These are phyloP conservation scores for Planiliza haematocheilus DNA, from an alignment of 2,113 vertebrate species.

Conservation along the genomic window DNA sequence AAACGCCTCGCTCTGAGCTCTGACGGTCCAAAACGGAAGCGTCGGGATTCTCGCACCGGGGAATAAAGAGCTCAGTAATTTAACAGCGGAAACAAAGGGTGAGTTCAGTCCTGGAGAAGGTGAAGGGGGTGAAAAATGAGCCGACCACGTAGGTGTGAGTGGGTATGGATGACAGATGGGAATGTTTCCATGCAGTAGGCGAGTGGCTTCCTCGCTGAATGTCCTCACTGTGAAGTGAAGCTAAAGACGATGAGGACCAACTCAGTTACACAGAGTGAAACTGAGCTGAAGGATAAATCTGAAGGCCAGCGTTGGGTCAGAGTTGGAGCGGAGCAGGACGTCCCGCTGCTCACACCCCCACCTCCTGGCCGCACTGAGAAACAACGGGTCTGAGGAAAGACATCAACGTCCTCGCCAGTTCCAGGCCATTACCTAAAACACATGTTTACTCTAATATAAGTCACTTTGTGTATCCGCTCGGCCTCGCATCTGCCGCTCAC, in stretches of 20 bases:
- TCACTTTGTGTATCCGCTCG: constrained; percentile 39
- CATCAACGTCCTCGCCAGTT: constrained; percentile 20
- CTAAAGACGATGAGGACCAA: constrained; percentile 40
- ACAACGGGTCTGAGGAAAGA: constrained; percentile 18
- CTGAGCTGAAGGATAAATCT: constrained; percentile 34
- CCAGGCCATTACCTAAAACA: constrained; percentile 40
- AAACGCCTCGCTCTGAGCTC: constrained; percentile 49
- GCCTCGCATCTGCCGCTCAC: constrained; percentile 25
- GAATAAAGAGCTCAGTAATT: constrained; percentile 64
- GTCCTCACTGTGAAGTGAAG: constrained; percentile 35
- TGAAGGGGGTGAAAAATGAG: constrained; percentile 24
- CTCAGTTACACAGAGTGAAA: constrained; percentile 26
- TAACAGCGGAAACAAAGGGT: constrained; percentile 61
- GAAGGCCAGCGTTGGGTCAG: constrained; percentile 53
- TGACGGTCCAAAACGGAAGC: constrained; percentile 68
- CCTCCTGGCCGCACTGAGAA: constrained; percentile 70
- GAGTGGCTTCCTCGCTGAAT: constrained; percentile 44
- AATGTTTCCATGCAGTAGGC: constrained; percentile 34
- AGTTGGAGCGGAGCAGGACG: constrained; percentile 26
- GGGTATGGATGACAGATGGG: constrained; percentile 46
- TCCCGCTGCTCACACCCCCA: constrained; percentile 62
- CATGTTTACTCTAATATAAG: constrained; percentile 47
- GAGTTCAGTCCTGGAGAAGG: constrained; percentile 35
- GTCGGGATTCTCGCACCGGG: constrained; percentile 48
- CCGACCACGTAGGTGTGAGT: constrained; percentile 43